phyloP scores from a whole-genome alignment of 2,888 invertebrate species.

The Mimas tiliae region DNA sequence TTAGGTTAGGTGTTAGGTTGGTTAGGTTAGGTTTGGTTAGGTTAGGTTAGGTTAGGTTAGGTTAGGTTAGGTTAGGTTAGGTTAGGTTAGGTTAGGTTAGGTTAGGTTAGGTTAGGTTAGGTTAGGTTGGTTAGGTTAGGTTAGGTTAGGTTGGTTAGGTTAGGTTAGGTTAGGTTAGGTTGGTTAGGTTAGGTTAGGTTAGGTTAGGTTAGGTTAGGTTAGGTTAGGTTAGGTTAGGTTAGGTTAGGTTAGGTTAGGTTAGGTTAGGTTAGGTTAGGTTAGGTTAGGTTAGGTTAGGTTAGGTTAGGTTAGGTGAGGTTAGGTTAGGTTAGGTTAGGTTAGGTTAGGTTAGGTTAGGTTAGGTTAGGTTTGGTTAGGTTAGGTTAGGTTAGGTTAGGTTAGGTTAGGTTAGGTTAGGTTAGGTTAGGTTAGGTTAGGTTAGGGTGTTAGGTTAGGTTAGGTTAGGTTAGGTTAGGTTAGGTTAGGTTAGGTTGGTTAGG shows the following conservation, averaged over 20 bases:
- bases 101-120: slow-evolving; percentile 8
- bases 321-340: slow-evolving; percentile 13
- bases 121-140: slow-evolving; percentile 13
- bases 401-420: slow-evolving; percentile 10
- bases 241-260: slow-evolving; percentile 9
- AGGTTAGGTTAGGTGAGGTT: slow-evolving; percentile 9
- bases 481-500: slow-evolving; percentile 33
- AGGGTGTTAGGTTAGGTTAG: slow-evolving; percentile 4
- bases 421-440: slow-evolving; percentile 34
- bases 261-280: slow-evolving; percentile 10
- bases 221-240: slow-evolving; percentile 23
- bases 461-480: slow-evolving; percentile 23
- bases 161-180: slow-evolving; percentile 32
- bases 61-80: slow-evolving; percentile 22
- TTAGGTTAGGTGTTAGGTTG: slow-evolving; percentile 31
- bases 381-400: slow-evolving; percentile 26
- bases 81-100: slow-evolving; percentile 8
- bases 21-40: slow-evolving; percentile 31
- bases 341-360: slow-evolving; percentile 29
- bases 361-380: slow-evolving; percentile 31
- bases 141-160: slow-evolving; percentile 26
- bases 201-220: slow-evolving; percentile 28
- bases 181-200: slow-evolving; percentile 26
- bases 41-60: slow-evolving; percentile 26
- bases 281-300: slow-evolving; percentile 6